Conservation (phyloP, 2,797 vertebrate genomes). For the Enteromius afrohamiltoni region DNA sequence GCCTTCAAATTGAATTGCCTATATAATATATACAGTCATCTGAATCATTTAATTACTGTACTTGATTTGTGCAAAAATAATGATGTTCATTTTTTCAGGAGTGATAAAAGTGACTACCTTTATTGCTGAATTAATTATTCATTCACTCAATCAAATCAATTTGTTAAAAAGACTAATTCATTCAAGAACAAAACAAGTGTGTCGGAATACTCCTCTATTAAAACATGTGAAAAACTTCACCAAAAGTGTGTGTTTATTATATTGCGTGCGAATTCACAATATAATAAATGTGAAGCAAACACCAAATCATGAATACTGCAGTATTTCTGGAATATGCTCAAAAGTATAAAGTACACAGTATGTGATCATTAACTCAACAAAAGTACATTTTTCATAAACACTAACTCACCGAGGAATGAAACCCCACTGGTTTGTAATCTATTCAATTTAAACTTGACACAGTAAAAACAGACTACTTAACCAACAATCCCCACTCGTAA, state of each 20-base stretch:
- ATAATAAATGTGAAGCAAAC: too few species aligned
- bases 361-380: background rate
- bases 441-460: too few species aligned
- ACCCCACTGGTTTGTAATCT: too few species aligned
- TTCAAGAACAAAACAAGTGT: background rate
- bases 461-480: background rate
- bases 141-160: background rate
- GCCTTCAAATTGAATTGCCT: background rate
- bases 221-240: too few species aligned
- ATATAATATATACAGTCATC: background rate
- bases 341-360: background rate
- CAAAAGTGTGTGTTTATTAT: too few species aligned
- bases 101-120: background rate
- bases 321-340: background rate
- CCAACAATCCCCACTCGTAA: background rate
- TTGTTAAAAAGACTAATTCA: background rate
- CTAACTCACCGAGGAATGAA: background rate
- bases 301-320: too few species aligned
- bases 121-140: background rate
- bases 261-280: too few species aligned
- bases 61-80: background rate
- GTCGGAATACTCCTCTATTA: background rate
- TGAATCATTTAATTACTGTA: background rate
- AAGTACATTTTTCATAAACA: background rate
- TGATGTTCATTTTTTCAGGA: background rate